Evolutionary conservation across 92 coral and sea anemone species (phyloP), one percentile per base, ranked within the genome.

Genomic region (Zoanthus sansibaricus): DNA sequence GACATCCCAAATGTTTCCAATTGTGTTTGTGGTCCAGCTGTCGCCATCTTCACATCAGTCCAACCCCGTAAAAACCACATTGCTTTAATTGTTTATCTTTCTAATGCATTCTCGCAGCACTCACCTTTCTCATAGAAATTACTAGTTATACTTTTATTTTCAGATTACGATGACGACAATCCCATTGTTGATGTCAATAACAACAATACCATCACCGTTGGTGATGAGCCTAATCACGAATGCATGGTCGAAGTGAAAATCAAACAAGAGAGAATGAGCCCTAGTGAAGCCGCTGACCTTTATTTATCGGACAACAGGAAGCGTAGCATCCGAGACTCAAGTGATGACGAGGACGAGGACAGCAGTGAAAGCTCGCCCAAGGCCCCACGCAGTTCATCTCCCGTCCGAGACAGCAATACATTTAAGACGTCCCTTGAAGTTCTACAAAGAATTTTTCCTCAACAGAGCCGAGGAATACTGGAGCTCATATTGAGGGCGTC

Each of bases 401-500:
- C 90, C 6, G 86, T 89, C 33, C 94, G 87, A 66, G 91, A 78
- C 42, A 90, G 86, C 49, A 86, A 87, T 77, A 75, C 88, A 17
- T 89, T 88, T 54, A 88, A 88, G 44, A 88, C 78, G 64, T 93
- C 98, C 1, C 76, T 97, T 21, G 98, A 95, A 70, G 88, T 97
- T 6, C 90, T 97, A 5, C 95, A 92, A 48, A 91, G 97, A 42
- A 97, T 97, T 66, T 97, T 97, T 75, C 99, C 99, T 30, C 97
- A 97, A 18, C 99, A 97, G 86, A 93, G 94, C 55, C 83, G 90
- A 64, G 94, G 98, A 3, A 93, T 97, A 20, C 59, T 97, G 18
- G 99, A 97, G 83, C 91, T 97, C 55, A 97, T 95, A 47, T 90
- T 97, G 72, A 91, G 96, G 32, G 95, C 99, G 2, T 95, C 95